Evolutionary conservation across 2,888 invertebrate genomes (phyloP), one percentile per base, ranked within the genome.

Genomic region (Coenonympha glycerion): DNA sequence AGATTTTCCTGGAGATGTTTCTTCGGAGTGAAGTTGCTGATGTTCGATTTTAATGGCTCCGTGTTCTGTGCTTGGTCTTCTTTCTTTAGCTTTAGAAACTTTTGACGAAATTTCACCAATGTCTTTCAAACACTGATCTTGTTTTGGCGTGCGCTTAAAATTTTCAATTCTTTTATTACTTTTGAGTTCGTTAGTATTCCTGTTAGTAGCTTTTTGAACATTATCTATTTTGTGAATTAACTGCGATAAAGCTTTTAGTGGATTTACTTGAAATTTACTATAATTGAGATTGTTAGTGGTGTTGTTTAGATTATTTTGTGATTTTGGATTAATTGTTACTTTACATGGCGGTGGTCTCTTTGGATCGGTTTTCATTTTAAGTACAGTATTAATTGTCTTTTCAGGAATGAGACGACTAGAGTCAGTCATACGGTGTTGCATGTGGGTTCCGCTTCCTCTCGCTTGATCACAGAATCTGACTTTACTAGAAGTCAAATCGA

Each of bases 211-310:
- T 55, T 75, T 80, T 63, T 81, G 77, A 6, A 79, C 76, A 51
- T 70, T 73, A 31, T 85, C 82, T 49, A 85, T 73, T 59, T 82
- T 77, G 39, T 78, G 78, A 24, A 85, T 64, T 34, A 86, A 57
- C 61, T 83, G 79, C 21, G 85, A 81, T 60, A 86, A 83, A 15
- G 83, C 79, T 68, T 76, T 79, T 22, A 85, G 64, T 16, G 86
- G 81, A 60, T 80, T 80, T 8, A 79, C 75, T 19, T 63, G 45
- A 8, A 59, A 49, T 61, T 69, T 77, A 6, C 19, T 21, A 3
- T 55, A 47, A 44, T 63, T 55, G 52, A 60, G 9, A 51, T 66
- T 76, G 15, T 26, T 49, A 62, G 64, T 73, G 18, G 75, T 70
- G 3, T 28, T 26, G 24, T 76, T 71, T 5, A 48, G 6, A 58